Evolutionary conservation across 2,888 invertebrate genomes (phyloP).

Genomic region (Nomada ruficornis): DNA sequence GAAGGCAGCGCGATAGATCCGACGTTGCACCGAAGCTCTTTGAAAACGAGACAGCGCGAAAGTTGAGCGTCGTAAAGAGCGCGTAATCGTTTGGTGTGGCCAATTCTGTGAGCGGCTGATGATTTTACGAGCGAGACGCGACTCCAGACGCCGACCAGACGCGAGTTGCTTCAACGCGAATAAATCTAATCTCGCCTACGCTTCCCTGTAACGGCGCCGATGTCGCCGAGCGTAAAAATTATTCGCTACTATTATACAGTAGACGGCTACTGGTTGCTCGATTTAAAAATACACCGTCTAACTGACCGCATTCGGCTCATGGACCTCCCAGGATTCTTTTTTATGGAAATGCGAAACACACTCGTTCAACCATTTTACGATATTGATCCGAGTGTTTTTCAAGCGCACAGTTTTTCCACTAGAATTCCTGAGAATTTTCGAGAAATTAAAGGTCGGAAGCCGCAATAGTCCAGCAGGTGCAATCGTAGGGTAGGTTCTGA

Average conservation of each 20-base stretch:
- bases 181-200: slow-evolving; percentile 69
- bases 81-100: slow-evolving; percentile 54
- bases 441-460: too few relatives aligned
- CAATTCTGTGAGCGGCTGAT: slow-evolving; percentile 39
- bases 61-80: slow-evolving; percentile 42
- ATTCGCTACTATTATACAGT: slow-evolving; percentile 29
- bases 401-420: too few relatives aligned
- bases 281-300: slow-evolving; percentile 50
- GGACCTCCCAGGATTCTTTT: slow-evolving; percentile 31
- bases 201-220: slow-evolving; percentile 50
- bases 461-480: too few relatives aligned
- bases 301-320: not conserved
- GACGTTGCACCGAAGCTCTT: not conserved
- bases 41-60: slow-evolving; percentile 24
- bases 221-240: slow-evolving; percentile 46
- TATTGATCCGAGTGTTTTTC: not conserved
- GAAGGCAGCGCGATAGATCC: too few relatives aligned
- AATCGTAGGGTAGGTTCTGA: too few relatives aligned
- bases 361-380: not conserved
- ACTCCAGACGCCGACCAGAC: slow-evolving; percentile 71
- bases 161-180: slow-evolving; percentile 64
- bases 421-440: too few relatives aligned
- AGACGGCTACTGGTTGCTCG: slow-evolving; percentile 9
- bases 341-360: not conserved
- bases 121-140: slow-evolving; percentile 70